Base-by-base conservation (phyloP, 2,797 vertebrate genomes). In the Tympanoctomys barrerae region DNA sequence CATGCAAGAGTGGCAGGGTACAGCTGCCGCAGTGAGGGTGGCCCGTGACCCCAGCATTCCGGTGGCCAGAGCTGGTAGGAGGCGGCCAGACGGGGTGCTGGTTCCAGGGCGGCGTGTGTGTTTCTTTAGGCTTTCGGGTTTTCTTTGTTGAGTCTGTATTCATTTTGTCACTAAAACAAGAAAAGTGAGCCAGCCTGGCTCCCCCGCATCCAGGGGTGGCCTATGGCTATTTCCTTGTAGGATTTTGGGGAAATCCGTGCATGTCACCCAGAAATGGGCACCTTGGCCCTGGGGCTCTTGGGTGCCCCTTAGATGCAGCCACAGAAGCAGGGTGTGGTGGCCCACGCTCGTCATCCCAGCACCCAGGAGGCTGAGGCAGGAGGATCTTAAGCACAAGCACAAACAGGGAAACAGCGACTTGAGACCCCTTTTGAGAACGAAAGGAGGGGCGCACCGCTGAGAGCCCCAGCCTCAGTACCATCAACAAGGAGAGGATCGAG, bases 181-280 rank as follows among this genome's bases (percentile, higher is more conserved):
- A 28, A 33, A 39, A 26, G 7, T 3, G n/a, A 19, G 9, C 4
- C 46, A 24, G 21, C 9, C 75, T 1, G 26, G n/a, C 0, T 5
- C 4, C 1, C 2, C 59, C 6, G 2, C 42, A 10, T 33, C 77
- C 3, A 0, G 6, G 12, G 78, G 42, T 18, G 1, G 64, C 7
- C 75, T 42, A 1, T 28, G 14, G 24, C n/a, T 1, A 33, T 10
- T 3, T 33, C 7, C 0, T 9, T 0, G 0, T 8, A 59, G 2
- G 13, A 2, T 21, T 46, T 79, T 2, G 0, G 2, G 1, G 3
- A 12, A 11, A 33, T 0, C 49, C 11, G 2, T 0, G 28, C 59
- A 39, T 21, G 26, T 16, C 12, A 31, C n/a, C 77, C 54, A 0
- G 1, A 31, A 1, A 14, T 19, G 68, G 80, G 84, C 71, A 8